Evolutionary conservation across 2,113 vertebrate species (phyloP), one percentile per base, ranked within the genome.

Genomic region (Myotis yumanensis): DNA sequence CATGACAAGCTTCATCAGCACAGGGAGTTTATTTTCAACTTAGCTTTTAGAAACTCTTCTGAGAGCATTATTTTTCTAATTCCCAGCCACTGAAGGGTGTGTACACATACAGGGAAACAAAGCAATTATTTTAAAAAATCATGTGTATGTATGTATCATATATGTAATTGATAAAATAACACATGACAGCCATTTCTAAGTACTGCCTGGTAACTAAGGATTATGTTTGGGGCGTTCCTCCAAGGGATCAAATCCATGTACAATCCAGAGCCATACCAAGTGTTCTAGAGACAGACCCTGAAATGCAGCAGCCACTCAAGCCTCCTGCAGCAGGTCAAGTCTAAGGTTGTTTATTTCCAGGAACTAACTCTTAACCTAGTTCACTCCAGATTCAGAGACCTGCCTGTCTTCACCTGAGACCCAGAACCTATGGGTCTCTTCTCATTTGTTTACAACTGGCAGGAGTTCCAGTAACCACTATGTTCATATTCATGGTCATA

Each of bases 31-130:
- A 52, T 94, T 94, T 94, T 89, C 48, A 89, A 86, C 37, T 66
- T 85, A 64, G 54, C 59, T 95, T 85, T 96, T 40, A 18, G 43
- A 89, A 95, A 73, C 4, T 43, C 32, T 28, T 95, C 30, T 90
- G 12, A 46, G 48, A 66, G 30, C 10, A 81, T 83, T 86, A 51
- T 73, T 84, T 71, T 76, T 90, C 43, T 25, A 75, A 95, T 81
- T 85, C 90, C 11, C 23, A 88, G 6, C 81, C 82, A 79, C 23
- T 22, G 86, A 96, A 15, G 30, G 2, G 2, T 51, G 1, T 73
- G 17, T 8, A 77, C 54, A 30, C 15, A n/a, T 66, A 8, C 16
- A 77, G 16, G 72, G 14, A 80, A 57, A n/a, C 22, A 93, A 85
- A 93, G 32, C 0, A 77, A 72, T 72, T 66, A 75, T 91, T 92